Evolutionary conservation across 2,888 invertebrate species (phyloP).

Genomic region (Ormyrus thymus): DNA sequence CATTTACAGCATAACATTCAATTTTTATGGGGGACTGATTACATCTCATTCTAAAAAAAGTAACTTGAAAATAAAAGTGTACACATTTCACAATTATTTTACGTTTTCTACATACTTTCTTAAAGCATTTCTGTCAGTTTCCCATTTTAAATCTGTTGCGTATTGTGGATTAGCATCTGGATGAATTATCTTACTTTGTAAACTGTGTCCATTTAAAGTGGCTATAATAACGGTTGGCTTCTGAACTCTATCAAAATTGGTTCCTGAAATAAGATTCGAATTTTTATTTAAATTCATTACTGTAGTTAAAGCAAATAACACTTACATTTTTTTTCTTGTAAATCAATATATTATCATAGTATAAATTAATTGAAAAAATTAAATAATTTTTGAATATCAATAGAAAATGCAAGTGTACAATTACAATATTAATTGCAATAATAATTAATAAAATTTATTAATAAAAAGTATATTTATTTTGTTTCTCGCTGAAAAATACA

Average conservation of each 20-base stretch:
- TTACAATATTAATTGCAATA: neutral
- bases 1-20: constrained; percentile 80
- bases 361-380: neutral
- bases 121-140: constrained; percentile 83
- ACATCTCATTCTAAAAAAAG: constrained; percentile 79
- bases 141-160: constrained; percentile 87
- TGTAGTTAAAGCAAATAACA: neutral
- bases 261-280: constrained; percentile 73
- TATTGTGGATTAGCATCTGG: constrained; percentile 80
- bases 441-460: neutral
- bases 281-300: neutral
- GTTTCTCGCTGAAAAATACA: constrained; percentile 26
- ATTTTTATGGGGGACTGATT: constrained; percentile 85
- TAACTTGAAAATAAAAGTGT: neutral
- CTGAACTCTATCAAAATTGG: constrained; percentile 78
- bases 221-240: constrained; percentile 79
- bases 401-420: neutral
- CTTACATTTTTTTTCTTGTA: neutral
- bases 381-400: neutral
- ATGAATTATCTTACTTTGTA: constrained; percentile 82
- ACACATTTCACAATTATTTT: neutral
- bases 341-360: neutral
- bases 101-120: constrained; percentile 76
- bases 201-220: constrained; percentile 80
- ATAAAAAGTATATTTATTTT: neutral